phyloP scores from a whole-genome alignment of 1,140 invertebrate species.

The Tetramorium parvispinum region DNA sequence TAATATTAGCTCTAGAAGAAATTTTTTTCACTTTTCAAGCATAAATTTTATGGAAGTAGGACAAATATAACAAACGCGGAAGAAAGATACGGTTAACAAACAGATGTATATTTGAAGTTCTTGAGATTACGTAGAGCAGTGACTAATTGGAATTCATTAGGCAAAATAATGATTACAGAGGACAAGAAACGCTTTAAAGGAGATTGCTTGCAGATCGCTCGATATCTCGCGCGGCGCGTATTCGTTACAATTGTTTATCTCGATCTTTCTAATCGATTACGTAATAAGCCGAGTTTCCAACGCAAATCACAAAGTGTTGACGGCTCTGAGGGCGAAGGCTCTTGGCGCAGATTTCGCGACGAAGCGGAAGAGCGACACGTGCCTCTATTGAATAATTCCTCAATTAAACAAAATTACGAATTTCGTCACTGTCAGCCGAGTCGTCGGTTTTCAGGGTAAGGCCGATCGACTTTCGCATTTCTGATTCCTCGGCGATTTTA shows the following conservation, averaged over 20 bases:
- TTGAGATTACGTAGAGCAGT: background rate
- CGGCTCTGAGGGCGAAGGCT: background rate
- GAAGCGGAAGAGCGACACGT: background rate
- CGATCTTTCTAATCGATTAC: constrained; percentile 19
- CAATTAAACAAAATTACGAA: constrained; percentile 73
- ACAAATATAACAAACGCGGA: background rate
- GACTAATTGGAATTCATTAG: background rate
- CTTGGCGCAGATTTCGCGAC: background rate
- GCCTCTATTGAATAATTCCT: constrained; percentile 65
- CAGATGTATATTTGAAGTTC: background rate
- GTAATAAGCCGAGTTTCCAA: background rate
- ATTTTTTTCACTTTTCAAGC: background rate
- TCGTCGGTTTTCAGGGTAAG: background rate
- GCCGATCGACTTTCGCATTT: constrained; percentile 44
- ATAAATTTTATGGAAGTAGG: background rate
- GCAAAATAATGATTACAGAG: background rate
- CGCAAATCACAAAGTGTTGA: background rate
- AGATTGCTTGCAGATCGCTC: background rate
- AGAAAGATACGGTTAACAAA: background rate
- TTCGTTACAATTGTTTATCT: background rate
- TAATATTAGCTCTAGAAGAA: background rate
- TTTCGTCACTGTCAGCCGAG: constrained; percentile 7
- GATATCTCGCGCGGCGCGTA: background rate
- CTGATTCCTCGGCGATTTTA: constrained; percentile 55
- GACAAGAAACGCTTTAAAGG: background rate